phyloP scores from a whole-genome alignment of 1,140 invertebrate species.

The Caenorhabditis inopinata region DNA sequence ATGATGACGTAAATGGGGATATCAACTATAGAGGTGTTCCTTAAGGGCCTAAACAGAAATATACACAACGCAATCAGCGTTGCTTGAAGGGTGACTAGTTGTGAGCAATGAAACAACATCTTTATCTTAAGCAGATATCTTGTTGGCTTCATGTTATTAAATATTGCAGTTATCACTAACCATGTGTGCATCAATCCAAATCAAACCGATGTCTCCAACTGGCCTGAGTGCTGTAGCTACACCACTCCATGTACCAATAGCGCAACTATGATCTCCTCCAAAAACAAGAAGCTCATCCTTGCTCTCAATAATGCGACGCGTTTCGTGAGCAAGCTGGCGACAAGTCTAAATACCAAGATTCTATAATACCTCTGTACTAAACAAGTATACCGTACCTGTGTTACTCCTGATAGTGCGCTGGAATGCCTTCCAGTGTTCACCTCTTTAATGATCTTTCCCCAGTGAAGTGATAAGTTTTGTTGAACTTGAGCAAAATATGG shows the following conservation, averaged over 20 bases:
- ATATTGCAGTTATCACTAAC: too few species aligned
- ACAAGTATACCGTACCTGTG: conserved; percentile 44
- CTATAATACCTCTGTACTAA: not conserved
- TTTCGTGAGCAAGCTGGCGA: conserved; percentile 46
- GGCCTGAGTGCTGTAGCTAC: conserved; percentile 51
- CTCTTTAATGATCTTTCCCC: conserved; percentile 53
- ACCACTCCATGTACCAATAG: conserved; percentile 60
- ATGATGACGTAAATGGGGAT: too few species aligned
- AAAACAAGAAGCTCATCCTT: conserved; percentile 54
- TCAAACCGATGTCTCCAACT: conserved; percentile 55
- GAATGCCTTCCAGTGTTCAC: conserved; percentile 51
- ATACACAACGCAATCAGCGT: too few species aligned
- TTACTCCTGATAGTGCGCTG: conserved; percentile 53
- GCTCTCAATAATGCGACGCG: conserved; percentile 37
- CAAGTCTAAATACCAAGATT: conserved; percentile 47
- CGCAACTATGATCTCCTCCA: conserved; percentile 59
- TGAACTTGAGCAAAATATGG: conserved; percentile 37
- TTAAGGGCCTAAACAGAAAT: too few species aligned
- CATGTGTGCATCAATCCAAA: conserved; percentile 62
- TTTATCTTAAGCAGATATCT: too few species aligned
- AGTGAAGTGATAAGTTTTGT: conserved; percentile 49
- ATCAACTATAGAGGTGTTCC: too few species aligned
- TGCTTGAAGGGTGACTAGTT: too few species aligned
- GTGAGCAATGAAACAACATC: too few species aligned
- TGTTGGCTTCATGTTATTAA: too few species aligned